Percentiles rank a stretch among this genome's conserved stretches.
Evolutionary conservation across 2,888 invertebrate genomes (phyloP).

Genomic region (Neelides folsomi): DNA sequence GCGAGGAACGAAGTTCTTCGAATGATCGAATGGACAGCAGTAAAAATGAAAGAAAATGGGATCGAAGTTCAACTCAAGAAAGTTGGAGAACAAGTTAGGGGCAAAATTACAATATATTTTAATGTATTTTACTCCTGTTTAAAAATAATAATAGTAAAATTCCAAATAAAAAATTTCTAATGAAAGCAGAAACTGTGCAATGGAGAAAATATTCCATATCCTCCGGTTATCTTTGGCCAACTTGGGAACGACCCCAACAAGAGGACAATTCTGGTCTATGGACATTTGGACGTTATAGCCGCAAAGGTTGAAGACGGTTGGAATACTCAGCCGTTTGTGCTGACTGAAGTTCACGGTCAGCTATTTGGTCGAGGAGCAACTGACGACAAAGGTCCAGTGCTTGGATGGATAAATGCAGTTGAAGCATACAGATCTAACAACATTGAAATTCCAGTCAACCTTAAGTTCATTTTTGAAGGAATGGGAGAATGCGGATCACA

Average conservation of each 20-base stretch:
- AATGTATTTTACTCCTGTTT: too few species aligned
- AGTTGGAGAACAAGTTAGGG: slow-evolving; percentile 53
- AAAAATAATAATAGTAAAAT: too few species aligned
- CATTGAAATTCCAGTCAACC: slow-evolving; percentile 49
- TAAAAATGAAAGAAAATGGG: slow-evolving; percentile 55
- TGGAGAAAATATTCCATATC: slow-evolving; percentile 36
- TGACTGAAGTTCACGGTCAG: slow-evolving; percentile 74
- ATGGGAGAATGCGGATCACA: slow-evolving; percentile 98
- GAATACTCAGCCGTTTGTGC: slow-evolving; percentile 81
- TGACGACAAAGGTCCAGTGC: slow-evolving; percentile 87
- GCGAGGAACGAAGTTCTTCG: slow-evolving; percentile 64
- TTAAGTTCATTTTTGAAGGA: slow-evolving; percentile 87
- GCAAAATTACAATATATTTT: too few species aligned
- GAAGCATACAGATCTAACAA: slow-evolving; percentile 67
- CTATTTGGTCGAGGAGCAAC: slow-evolving; percentile 79
- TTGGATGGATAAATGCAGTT: slow-evolving; percentile 89
- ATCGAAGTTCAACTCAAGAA: slow-evolving; percentile 57
- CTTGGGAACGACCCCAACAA: slow-evolving; percentile 70
- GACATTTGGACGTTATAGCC: slow-evolving; percentile 96
- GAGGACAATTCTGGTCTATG: slow-evolving; percentile 86
- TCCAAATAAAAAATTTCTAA: too few species aligned
- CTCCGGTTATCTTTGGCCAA: slow-evolving; percentile 67
- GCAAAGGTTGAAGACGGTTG: slow-evolving; percentile 77
- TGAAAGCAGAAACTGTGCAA: too few species aligned
- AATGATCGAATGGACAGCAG: slow-evolving; percentile 74